Base-by-base conservation (phyloP, 2,888 invertebrate species). In the Yponomeuta evonymella region DNA sequence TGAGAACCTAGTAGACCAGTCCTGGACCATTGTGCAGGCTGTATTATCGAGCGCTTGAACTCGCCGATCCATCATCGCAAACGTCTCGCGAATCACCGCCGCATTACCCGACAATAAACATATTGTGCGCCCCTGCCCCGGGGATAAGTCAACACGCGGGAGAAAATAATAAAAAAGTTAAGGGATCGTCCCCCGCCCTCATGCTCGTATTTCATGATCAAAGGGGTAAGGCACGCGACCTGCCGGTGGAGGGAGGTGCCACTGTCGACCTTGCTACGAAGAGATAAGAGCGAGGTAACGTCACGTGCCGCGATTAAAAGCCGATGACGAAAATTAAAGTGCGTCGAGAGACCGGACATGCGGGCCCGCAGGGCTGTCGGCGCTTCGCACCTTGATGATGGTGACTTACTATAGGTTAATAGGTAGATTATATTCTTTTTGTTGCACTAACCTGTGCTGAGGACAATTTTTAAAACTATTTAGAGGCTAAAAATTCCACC, bases 31-130 rank as follows among this genome's bases (percentile, higher is more conserved):
- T 67, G 67, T 67, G 67, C 6, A 11, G 8, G 43, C 43, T 8
- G 15, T 43, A 36, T 67, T 15, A 33, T 36, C 67, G 43, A 67
- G 15, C 36, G 11, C 9, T 29, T 29, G 33, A 65, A 51, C 51
- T 30, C 69, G 51, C 15, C 69, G 70, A 76, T 77, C 77, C 74
- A 76, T 77, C 76, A 76, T 72, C 70, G 23, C 23, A 2, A 12
- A 4, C 51, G 15, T 58, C 51, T 58, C 65, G 67, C 72, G 73
- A 72, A 76, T 75, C 74, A 75, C 75, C 69, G 70, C n/a, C 70
- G 73, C 71, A 72, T 73, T 72, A 74, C 75, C 74, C 15, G 68
- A 72, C 71, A 68, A 58, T 65, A 76, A 80, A 81, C 82, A 80
- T 81, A 81, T 79, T 79, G 79, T 70, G 23, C 72, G 33, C 51